phyloP scores from a whole-genome alignment of 2,797 vertebrate genomes.

The Hyperoplus lanceolatus region DNA sequence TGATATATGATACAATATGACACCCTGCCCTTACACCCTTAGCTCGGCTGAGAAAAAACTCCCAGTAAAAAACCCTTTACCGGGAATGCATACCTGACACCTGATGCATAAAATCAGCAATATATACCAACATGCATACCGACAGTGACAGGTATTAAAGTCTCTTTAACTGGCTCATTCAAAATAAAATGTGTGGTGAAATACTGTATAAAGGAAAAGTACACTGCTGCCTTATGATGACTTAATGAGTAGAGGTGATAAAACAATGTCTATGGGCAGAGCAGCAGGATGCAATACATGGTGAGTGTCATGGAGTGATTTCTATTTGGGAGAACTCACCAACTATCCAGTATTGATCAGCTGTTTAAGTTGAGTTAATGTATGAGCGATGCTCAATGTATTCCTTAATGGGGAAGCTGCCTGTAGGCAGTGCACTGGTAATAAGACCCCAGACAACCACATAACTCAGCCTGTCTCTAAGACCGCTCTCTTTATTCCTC shows the following conservation, averaged over 20 bases:
- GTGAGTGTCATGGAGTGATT: conserved; percentile 65
- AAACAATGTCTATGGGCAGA: conserved; percentile 36
- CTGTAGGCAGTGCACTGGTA: conserved; percentile 76
- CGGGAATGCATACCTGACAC: no score
- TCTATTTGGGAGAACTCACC: conserved; percentile 61
- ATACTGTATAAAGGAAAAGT: conserved; percentile 22
- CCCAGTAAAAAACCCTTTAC: no score
- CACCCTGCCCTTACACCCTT: no score
- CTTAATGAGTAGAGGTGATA: conserved; percentile 41
- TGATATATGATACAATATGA: no score
- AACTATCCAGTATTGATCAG: conserved; percentile 79
- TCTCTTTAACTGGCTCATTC: conserved; percentile 49
- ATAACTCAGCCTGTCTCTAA: conserved; percentile 81
- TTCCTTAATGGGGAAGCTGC: conserved; percentile 79
- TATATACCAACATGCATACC: conserved; percentile 57
- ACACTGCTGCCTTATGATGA: conserved; percentile 16
- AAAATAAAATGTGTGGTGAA: conserved; percentile 59
- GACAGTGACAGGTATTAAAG: conserved; percentile 59
- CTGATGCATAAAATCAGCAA: conserved; percentile 73
- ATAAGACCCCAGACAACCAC: conserved; percentile 79
- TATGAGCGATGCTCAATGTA: conserved; percentile 77
- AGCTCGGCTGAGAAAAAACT: no score
- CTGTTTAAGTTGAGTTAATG: conserved; percentile 81
- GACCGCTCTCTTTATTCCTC: conserved; percentile 77
- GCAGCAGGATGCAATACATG: conserved; percentile 45